Evolutionary conservation across 2,113 vertebrate species (phyloP).

Genomic region (Glaucidium brasilianum): DNA sequence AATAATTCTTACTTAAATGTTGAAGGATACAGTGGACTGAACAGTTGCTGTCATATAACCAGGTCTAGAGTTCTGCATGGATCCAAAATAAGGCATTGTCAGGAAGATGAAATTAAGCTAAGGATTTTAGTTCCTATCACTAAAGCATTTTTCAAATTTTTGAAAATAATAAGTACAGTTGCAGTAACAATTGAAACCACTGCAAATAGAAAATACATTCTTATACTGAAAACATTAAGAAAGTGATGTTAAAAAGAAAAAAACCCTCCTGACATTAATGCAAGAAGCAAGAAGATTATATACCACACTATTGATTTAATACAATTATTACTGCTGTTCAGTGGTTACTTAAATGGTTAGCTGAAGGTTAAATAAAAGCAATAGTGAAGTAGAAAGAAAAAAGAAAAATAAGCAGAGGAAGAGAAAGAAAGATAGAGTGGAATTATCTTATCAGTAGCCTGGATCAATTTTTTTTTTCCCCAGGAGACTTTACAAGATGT

Average conservation of each 20-base stretch:
- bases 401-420: not conserved
- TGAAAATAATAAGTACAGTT: not conserved
- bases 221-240: not conserved
- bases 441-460: not conserved
- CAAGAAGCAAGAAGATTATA: not conserved
- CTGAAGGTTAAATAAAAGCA: slow-evolving; percentile 45
- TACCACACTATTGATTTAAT: not conserved
- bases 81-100: not conserved
- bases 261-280: not conserved
- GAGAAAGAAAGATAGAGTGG: not conserved
- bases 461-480: not conserved
- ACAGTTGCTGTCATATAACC: not conserved
- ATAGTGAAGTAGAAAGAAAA: not conserved
- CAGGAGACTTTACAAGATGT: not conserved
- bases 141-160: not conserved
- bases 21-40: not conserved
- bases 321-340: not conserved
- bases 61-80: not conserved
- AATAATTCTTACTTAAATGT: not conserved
- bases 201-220: not conserved
- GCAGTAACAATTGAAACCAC: not conserved
- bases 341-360: not conserved
- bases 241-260: not conserved
- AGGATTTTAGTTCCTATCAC: not conserved
- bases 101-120: not conserved